Evolutionary conservation across 2,888 invertebrate genomes (phyloP), one percentile per base, ranked within the genome.

Genomic region (Eilema caniola): DNA sequence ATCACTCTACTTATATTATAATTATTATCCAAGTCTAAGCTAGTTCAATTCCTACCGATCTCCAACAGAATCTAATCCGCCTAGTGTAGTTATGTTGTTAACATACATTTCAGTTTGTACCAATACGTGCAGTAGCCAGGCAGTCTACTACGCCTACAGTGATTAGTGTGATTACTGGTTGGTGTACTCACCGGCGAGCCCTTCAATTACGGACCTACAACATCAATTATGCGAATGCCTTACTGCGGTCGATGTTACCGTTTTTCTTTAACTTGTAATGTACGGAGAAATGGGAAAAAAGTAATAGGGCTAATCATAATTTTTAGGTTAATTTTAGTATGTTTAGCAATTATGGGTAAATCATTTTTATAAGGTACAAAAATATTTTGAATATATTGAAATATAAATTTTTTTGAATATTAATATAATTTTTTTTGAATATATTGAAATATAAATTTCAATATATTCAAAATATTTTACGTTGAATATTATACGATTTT

Each of bases 131-230:
- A 70, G 76, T 71, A 83, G 86, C 84, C 87, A 87, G 76, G 83
- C 87, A 74, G 88, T 88, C 88, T 88, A 79, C 85, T 85, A 83
- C 86, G 79, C 86, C 86, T 82, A 75, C 72, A 62, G 59, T 67
- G 75, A 83, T 84, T 82, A 85, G 71, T 71, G 59, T 67, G 75
- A 83, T 84, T 82, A 85, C 72, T 71, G 71, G 73, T 68, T 69
- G 74, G 33, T 69, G 74, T 69, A 73, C 65, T 24, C 57, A 53
- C 67, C 56, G 70, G 74, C 80, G 67, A 75, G 78, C 76, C 81
- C 79, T 79, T 75, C 77, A 79, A 83, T 84, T 82, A 83, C 75
- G 7, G 62, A 31, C 23, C 59, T 62, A 69, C 71, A 70, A 71
- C 78, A 82, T 81, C 77, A 81, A 83, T 82, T 79, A 83, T 71